Percentiles rank a stretch among this genome's conserved stretches.
Conservation (phyloP, 2,797 vertebrate species). For the Premnoplex brunnescens region DNA sequence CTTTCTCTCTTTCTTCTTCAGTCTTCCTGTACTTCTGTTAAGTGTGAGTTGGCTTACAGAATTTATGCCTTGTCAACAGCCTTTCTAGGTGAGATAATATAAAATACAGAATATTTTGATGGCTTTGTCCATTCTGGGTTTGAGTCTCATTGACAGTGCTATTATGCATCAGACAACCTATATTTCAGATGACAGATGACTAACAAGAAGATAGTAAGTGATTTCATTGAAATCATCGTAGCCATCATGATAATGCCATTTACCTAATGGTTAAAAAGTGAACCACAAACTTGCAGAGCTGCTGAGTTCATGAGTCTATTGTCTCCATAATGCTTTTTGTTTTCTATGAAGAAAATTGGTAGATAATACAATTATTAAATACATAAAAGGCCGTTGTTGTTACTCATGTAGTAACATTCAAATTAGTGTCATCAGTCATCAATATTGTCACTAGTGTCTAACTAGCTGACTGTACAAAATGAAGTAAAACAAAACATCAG, state of each 20-base stretch:
- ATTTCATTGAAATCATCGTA: background rate
- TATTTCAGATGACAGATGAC: background rate
- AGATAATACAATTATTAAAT: background rate
- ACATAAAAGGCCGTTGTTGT: background rate
- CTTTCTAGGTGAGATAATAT: background rate
- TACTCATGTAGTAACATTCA: background rate
- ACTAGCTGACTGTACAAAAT: background rate
- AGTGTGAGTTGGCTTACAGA: background rate
- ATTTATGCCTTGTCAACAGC: background rate
- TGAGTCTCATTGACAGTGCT: background rate
- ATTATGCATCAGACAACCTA: background rate
- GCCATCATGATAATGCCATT: background rate
- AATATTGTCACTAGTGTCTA: background rate
- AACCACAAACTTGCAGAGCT: background rate
- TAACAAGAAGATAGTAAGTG: background rate
- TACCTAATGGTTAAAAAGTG: background rate
- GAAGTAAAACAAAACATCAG: background rate
- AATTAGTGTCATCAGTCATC: background rate
- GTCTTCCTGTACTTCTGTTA: background rate
- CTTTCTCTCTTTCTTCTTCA: background rate
- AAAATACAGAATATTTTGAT: background rate
- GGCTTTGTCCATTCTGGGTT: background rate
- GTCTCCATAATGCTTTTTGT: background rate
- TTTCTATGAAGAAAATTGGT: background rate
- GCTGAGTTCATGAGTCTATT: background rate